Conservation (phyloP, 2,888 invertebrate species). For the Caenorhabditis auriculariae region DNA sequence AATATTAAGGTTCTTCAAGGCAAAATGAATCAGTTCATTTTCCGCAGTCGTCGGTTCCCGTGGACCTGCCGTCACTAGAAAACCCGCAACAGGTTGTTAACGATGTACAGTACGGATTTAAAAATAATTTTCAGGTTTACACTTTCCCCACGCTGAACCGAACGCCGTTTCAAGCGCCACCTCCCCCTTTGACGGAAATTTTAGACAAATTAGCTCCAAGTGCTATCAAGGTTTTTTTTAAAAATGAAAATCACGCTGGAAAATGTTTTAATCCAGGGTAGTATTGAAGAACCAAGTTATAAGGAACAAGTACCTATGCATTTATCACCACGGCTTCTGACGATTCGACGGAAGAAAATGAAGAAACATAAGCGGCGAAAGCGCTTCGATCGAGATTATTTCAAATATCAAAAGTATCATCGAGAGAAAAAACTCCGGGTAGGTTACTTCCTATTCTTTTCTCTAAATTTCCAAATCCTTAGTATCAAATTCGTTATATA, state of each 20-base stretch:
- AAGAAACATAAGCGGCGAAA: conserved; percentile 57
- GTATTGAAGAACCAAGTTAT: conserved; percentile 14
- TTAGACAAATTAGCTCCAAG: conserved; percentile 43
- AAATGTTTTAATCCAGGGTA: conserved; percentile 2
- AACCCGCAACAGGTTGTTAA: conserved; percentile 19
- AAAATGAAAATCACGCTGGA: conserved; percentile 6
- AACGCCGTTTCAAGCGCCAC: conserved; percentile 36
- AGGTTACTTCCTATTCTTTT: too few species aligned
- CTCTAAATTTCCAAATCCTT: too few species aligned
- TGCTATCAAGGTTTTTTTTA: conserved; percentile 12
- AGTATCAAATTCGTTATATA: too few species aligned
- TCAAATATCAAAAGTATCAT: conserved; percentile 59
- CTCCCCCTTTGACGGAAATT: conserved; percentile 26
- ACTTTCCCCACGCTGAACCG: conserved; percentile 47
- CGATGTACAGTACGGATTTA: background rate
- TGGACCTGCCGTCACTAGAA: conserved; percentile 26
- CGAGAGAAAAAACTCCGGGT: conserved; percentile 54
- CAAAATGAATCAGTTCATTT: conserved; percentile 13
- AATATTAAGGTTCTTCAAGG: too few species aligned
- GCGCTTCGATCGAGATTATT: conserved; percentile 54
- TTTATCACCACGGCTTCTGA: conserved; percentile 45
- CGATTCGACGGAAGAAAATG: conserved; percentile 60
- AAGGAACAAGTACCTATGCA: conserved; percentile 22
- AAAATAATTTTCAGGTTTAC: conserved; percentile 30
- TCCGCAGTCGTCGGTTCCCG: conserved; percentile 12